Evolutionary conservation across 2,113 vertebrate genomes (phyloP).

Genomic region (Eublepharis macularius): DNA sequence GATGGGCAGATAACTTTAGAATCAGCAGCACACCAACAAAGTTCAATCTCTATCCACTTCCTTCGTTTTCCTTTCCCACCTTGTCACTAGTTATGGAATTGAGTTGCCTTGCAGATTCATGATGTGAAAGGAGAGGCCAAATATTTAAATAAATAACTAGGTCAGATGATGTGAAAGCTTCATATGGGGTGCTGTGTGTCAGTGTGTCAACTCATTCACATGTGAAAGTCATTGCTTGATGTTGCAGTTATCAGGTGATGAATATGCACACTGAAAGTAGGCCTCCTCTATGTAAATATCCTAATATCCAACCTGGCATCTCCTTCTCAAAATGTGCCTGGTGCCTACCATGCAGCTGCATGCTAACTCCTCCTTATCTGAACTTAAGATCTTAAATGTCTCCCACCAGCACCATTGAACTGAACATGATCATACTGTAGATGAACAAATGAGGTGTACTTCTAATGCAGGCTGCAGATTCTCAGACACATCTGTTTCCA

Average conservation of each 20-base stretch:
- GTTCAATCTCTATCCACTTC: too few relatives aligned
- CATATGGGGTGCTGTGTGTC: not conserved
- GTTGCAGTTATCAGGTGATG: not conserved
- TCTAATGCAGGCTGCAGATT: not conserved
- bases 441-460: not conserved
- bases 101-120: too few relatives aligned
- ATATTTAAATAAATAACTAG: too few relatives aligned
- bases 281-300: not conserved
- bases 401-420: not conserved
- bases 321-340: not conserved
- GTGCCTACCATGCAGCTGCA: not conserved
- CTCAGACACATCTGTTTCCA: not conserved
- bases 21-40: not conserved
- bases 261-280: not conserved
- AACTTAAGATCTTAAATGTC: not conserved
- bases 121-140: too few relatives aligned
- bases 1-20: too few relatives aligned
- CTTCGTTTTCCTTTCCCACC: not conserved
- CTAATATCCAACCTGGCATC: not conserved
- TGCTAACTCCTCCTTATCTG: too few relatives aligned
- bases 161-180: not conserved
- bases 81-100: not conserved
- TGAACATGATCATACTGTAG: not conserved
- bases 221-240: not conserved
- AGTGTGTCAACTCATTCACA: not conserved